phyloP scores from a whole-genome alignment of 2,888 invertebrate species.

The Trilocha varians region DNA sequence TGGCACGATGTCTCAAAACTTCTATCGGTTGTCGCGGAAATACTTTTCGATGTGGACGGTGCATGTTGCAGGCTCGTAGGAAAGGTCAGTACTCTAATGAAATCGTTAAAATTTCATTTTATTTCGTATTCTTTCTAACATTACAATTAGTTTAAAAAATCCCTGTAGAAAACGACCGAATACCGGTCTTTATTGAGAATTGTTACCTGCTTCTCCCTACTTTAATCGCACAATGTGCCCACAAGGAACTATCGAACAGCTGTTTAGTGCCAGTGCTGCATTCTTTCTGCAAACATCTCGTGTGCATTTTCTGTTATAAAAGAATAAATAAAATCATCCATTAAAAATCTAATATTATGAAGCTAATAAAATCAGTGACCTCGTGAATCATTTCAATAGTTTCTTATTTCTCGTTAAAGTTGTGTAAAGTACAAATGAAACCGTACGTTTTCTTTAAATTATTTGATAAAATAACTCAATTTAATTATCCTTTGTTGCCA shows the following conservation, averaged over 20 bases:
- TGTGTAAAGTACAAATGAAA: constrained; percentile 24
- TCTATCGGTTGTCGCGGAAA: constrained; percentile 54
- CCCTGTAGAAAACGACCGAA: not conserved
- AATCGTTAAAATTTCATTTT: not conserved
- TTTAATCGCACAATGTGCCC: constrained; percentile 7
- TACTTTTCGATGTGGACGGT: constrained; percentile 63
- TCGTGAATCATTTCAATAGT: constrained; percentile 17
- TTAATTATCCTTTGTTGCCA: constrained; percentile 30
- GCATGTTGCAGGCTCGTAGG: constrained; percentile 51
- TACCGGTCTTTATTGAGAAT: constrained; percentile 1
- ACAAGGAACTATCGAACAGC: constrained; percentile 18
- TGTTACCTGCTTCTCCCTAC: constrained; percentile 44
- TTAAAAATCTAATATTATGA: not conserved
- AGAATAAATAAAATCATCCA: not conserved
- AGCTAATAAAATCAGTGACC: not conserved
- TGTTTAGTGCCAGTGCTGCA: constrained; percentile 11
- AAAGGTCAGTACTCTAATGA: constrained; percentile 50
- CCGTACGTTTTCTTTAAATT: constrained; percentile 22
- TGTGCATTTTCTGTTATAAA: not conserved
- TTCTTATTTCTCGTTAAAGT: constrained; percentile 13
- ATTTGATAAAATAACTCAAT: constrained; percentile 29
- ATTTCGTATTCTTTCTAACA: not conserved
- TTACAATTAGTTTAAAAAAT: not conserved
- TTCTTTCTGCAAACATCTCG: constrained; percentile 13
- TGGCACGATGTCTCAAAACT: constrained; percentile 67